A percentile compares a stretch with the other conserved stretches of the same genome.
phyloP scores from a whole-genome alignment of 2,797 vertebrate genomes.

The Simalia tracyae region DNA sequence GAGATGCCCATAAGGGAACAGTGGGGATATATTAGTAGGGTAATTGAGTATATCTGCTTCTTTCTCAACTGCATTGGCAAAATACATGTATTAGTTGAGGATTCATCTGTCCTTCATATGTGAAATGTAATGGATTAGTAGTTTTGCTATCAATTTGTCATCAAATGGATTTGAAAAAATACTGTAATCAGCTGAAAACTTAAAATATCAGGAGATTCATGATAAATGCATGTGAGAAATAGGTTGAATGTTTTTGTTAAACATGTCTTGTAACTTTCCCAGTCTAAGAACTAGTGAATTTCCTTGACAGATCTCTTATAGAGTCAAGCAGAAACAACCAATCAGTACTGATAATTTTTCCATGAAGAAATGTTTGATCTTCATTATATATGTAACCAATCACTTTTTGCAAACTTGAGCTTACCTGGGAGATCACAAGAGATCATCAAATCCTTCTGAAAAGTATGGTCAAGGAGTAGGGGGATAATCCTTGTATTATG shows the following conservation, averaged over 20 bases:
- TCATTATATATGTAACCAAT: background rate
- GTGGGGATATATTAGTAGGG: background rate
- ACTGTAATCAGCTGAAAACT: background rate
- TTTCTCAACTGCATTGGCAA: background rate
- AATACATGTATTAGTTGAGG: background rate
- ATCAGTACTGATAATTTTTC: background rate
- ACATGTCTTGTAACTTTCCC: background rate
- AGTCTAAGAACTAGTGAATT: background rate
- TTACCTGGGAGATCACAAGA: background rate
- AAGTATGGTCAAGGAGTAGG: background rate
- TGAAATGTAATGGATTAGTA: background rate
- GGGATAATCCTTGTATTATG: background rate
- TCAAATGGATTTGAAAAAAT: background rate
- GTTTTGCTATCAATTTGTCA: background rate
- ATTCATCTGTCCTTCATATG: background rate
- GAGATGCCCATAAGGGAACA: background rate
- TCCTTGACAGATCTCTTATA: background rate
- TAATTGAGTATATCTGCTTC: background rate
- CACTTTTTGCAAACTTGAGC: background rate
- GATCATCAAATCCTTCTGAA: background rate
- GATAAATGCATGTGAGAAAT: background rate
- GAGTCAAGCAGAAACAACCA: background rate
- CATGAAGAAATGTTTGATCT: background rate
- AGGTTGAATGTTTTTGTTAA: background rate
- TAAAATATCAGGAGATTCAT: background rate